These are phyloP conservation scores for Vidua macroura DNA, from an alignment of 2,113 vertebrate genomes.

Conservation along the genomic window DNA sequence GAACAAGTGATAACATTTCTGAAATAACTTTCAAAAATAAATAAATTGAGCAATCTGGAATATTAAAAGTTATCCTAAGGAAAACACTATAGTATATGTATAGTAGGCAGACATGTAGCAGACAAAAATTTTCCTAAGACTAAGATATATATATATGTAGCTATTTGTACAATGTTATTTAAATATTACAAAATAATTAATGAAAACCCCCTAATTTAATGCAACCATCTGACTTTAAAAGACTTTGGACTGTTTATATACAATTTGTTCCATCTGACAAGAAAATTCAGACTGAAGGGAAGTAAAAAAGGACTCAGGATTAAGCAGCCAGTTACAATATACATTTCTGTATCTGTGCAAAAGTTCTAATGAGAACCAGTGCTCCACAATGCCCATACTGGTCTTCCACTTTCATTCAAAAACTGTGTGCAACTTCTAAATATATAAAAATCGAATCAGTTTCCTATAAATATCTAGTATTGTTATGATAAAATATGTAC, in stretches of 20 bases:
- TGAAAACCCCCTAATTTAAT: background rate
- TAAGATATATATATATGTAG: background rate
- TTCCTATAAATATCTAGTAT: background rate
- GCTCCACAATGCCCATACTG: background rate
- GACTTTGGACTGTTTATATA: background rate
- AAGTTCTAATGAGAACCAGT: background rate
- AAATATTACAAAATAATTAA: background rate
- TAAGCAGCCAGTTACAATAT: background rate
- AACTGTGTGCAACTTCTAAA: background rate
- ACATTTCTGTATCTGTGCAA: background rate
- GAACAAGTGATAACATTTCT: background rate
- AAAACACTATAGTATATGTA: background rate
- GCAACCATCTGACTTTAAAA: background rate
- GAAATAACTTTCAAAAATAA: background rate
- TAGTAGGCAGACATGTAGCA: background rate
- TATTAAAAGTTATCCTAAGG: background rate
- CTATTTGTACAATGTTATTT: background rate
- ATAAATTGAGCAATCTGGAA: background rate
- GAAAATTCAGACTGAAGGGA: background rate
- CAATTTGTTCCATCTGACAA: background rate
- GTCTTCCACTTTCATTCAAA: background rate
- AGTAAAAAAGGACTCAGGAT: background rate
- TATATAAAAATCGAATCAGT: background rate
- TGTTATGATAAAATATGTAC: background rate
- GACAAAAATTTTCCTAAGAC: background rate